Conservation (phyloP, 2,888 invertebrate species). For the Mesodorylaimus sp. region DNA sequence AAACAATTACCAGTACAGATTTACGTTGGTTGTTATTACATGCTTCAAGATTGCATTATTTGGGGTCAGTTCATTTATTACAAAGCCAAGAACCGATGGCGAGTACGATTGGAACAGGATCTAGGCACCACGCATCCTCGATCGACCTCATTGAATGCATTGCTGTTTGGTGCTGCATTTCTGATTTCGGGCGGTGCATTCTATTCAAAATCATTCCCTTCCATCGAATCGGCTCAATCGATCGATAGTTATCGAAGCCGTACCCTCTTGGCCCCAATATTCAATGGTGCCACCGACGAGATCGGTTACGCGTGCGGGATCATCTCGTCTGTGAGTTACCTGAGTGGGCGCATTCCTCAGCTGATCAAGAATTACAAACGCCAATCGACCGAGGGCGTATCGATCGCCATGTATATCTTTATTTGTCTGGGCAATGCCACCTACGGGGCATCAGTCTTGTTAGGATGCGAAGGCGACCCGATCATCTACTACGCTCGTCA, state of each 20-base stretch:
- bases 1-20: constrained; percentile 24
- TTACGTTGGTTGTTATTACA: constrained; percentile 15
- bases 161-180: too few relatives aligned
- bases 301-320: constrained; percentile 28
- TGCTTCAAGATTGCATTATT: constrained; percentile 8
- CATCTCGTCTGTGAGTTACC: constrained; percentile 27
- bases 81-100: constrained; percentile 2
- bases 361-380: constrained; percentile 21
- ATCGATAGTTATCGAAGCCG: too few relatives aligned
- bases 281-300: constrained; percentile 10
- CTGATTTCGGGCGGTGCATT: too few relatives aligned
- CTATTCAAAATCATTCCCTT: too few relatives aligned
- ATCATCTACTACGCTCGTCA: constrained; percentile 24
- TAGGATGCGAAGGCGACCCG: constrained; percentile 16
- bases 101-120: not conserved
- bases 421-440: constrained; percentile 28
- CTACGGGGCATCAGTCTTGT: constrained; percentile 31
- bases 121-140: not conserved
- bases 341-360: constrained; percentile 27
- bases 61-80: constrained; percentile 12
- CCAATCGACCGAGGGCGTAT: constrained; percentile 29
- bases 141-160: too few relatives aligned
- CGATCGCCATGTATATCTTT: constrained; percentile 25
- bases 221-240: too few relatives aligned
- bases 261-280: too few relatives aligned